A percentile compares a stretch with the other conserved stretches of the same genome.
Evolutionary conservation across 2,113 vertebrate species (phyloP).

Genomic region (Salvelinus sp.): DNA sequence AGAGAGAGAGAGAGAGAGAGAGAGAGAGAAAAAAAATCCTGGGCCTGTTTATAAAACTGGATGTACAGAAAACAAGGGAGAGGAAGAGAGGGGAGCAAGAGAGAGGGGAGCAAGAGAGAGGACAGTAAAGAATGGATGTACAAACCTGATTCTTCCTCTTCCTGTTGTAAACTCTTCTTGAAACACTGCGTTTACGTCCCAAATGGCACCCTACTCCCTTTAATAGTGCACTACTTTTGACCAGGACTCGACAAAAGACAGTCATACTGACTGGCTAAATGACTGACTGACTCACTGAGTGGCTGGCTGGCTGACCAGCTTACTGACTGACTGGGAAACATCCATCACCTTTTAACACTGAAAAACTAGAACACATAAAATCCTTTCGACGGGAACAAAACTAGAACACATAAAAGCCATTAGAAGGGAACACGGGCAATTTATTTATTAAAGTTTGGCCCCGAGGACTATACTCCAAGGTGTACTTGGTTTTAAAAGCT

Average conservation of each 20-base stretch:
- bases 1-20: not conserved
- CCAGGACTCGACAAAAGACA: constrained; percentile 1
- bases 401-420: constrained; percentile 44
- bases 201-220: too few species aligned
- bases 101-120: too few species aligned
- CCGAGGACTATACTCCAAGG: constrained; percentile 29
- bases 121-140: constrained; percentile 6
- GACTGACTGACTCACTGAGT: too few species aligned
- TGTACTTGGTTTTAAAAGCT: constrained; percentile 49
- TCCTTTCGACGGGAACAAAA: constrained; percentile 24
- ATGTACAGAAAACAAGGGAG: not conserved
- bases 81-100: too few species aligned
- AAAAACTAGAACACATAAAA: constrained; percentile 50
- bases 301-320: not conserved
- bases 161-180: too few species aligned
- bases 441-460: constrained; percentile 52
- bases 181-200: too few species aligned
- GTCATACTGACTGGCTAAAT: too few species aligned
- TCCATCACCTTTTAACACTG: constrained; percentile 28
- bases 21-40: not conserved
- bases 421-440: constrained; percentile 32
- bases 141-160: constrained; percentile 6
- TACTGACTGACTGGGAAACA: not conserved
- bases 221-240: too few species aligned
- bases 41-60: constrained; percentile 17